Evolutionary conservation across 2,113 vertebrate species (phyloP).

Genomic region (Drymodes brunneopygia): DNA sequence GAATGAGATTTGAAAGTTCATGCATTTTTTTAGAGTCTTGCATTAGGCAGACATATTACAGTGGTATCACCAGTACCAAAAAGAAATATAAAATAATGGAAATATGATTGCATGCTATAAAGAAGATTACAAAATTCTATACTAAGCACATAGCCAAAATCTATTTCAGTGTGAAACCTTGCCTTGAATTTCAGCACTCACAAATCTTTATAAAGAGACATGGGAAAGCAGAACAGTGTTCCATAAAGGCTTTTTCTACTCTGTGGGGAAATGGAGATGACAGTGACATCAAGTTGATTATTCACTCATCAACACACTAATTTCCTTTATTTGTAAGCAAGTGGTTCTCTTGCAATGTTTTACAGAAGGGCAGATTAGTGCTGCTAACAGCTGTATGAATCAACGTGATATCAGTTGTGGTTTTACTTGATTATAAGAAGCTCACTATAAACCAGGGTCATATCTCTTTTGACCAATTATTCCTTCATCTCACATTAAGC

Average conservation of each 20-base stretch:
- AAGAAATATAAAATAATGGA: not conserved
- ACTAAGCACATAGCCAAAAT: not conserved
- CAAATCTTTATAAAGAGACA: not conserved
- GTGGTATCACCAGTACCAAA: not conserved
- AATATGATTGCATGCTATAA: not conserved
- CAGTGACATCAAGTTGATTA: not conserved
- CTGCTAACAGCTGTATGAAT: not conserved
- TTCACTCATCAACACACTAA: not conserved
- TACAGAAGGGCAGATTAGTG: not conserved
- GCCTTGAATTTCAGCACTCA: not conserved
- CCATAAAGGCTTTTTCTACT: not conserved
- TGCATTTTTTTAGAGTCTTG: not conserved
- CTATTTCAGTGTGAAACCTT: not conserved
- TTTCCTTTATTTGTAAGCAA: constrained; percentile 3
- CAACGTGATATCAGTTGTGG: not conserved
- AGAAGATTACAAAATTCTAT: not conserved
- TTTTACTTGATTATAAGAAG: not conserved
- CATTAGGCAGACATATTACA: not conserved
- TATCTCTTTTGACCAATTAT: not conserved
- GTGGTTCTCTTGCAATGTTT: not conserved
- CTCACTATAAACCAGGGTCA: not conserved
- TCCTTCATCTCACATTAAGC: not conserved
- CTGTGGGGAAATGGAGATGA: not conserved
- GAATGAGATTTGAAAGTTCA: not conserved
- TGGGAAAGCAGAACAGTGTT: not conserved